Percentiles rank a stretch among this genome's conserved stretches.
phyloP scores from a whole-genome alignment of 1,140 invertebrate genomes.

The Drosophila ironensis region DNA sequence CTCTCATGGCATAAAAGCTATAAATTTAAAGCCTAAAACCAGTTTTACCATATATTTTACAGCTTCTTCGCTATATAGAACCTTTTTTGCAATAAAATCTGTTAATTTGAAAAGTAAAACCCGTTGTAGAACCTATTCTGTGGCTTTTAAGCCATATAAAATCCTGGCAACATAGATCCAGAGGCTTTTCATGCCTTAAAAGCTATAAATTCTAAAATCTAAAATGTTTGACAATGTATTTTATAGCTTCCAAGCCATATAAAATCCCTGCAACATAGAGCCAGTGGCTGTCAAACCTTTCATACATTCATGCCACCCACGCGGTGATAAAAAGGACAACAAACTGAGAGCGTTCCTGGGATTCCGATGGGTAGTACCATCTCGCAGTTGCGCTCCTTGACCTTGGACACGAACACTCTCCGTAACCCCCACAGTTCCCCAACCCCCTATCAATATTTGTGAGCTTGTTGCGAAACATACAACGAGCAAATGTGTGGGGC shows the following conservation, averaged over 20 bases:
- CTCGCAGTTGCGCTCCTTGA: slow-evolving; percentile 61
- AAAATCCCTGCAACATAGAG: too few relatives aligned
- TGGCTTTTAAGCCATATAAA: too few relatives aligned
- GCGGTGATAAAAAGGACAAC: slow-evolving; percentile 3
- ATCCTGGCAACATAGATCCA: too few relatives aligned
- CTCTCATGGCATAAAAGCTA: not conserved
- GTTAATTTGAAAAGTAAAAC: too few relatives aligned
- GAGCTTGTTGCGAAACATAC: not conserved
- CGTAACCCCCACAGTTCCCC: not conserved
- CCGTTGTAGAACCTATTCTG: too few relatives aligned
- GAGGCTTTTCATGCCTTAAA: too few relatives aligned
- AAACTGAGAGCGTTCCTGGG: not conserved
- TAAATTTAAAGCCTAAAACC: too few relatives aligned
- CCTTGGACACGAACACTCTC: slow-evolving; percentile 61
- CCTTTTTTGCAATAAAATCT: too few relatives aligned
- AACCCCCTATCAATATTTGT: not conserved
- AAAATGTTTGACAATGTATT: too few relatives aligned
- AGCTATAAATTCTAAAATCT: not conserved
- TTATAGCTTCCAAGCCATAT: not conserved
- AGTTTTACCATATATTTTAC: too few relatives aligned
- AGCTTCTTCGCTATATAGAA: too few relatives aligned
- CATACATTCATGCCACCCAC: slow-evolving; percentile 7
- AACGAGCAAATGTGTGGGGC: not conserved
- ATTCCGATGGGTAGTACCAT: too few relatives aligned
- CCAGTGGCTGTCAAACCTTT: slow-evolving; percentile 2